phyloP scores from a whole-genome alignment of 2,888 invertebrate species.

The Drosophila formosana region DNA sequence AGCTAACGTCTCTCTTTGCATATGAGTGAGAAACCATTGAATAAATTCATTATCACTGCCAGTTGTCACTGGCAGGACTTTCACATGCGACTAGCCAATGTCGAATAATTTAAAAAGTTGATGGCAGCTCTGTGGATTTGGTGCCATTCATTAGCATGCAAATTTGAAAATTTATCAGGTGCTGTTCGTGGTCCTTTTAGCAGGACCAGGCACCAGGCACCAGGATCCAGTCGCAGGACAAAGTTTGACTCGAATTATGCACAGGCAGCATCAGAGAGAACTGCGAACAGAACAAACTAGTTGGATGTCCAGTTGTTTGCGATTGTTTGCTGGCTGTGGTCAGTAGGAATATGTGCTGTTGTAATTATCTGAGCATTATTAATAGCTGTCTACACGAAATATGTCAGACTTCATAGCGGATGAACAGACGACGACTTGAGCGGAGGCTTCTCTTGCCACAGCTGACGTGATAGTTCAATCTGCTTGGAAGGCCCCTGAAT shows the following conservation, averaged over 20 bases:
- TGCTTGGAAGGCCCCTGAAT: neutral
- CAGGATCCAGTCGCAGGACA: slow-evolving; percentile 10
- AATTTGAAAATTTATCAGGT: slow-evolving; percentile 56
- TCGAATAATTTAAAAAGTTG: slow-evolving; percentile 26
- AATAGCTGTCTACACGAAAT: slow-evolving; percentile 6
- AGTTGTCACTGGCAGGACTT: slow-evolving; percentile 12
- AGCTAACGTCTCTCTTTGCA: neutral
- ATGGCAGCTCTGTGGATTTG: slow-evolving; percentile 10
- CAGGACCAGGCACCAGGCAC: neutral
- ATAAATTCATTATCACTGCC: slow-evolving; percentile 20
- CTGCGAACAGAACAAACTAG: slow-evolving; percentile 4
- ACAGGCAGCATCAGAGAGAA: slow-evolving; percentile 11
- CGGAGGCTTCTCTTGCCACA: neutral
- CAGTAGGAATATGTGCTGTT: slow-evolving; percentile 6
- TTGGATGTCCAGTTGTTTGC: slow-evolving; percentile 8
- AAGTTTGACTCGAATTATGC: slow-evolving; percentile 33
- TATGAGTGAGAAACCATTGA: slow-evolving; percentile 8
- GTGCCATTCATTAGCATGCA: slow-evolving; percentile 55
- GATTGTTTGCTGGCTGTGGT: neutral
- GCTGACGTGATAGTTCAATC: neutral
- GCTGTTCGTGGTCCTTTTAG: slow-evolving; percentile 7
- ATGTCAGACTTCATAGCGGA: neutral
- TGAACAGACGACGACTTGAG: too few species aligned
- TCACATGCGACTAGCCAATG: slow-evolving; percentile 3
- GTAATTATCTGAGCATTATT: slow-evolving; percentile 17